A percentile compares a stretch with the other conserved stretches of the same genome.
Conservation (phyloP, 2,888 invertebrate genomes). For the Ichneumoninae sp. region DNA sequence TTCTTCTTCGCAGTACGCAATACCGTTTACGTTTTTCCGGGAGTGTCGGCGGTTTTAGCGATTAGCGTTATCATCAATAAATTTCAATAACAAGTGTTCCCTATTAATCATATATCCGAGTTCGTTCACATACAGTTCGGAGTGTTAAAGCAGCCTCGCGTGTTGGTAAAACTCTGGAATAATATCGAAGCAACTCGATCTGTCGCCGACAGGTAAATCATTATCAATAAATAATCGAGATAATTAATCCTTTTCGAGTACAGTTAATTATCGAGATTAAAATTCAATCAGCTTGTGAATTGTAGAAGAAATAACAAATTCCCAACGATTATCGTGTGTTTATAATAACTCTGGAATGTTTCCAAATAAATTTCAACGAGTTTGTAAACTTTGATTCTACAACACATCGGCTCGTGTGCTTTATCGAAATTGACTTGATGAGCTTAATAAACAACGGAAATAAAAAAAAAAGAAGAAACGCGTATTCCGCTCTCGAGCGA, state of each 20-base stretch:
- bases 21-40: constrained; percentile 17
- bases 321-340: constrained; percentile 8
- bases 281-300: background rate
- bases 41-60: constrained; percentile 21
- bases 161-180: constrained; percentile 36
- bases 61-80: constrained; percentile 14
- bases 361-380: constrained; percentile 65
- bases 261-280: background rate
- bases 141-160: constrained; percentile 5
- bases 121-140: background rate
- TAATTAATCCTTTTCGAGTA: background rate
- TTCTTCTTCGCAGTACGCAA: constrained; percentile 29
- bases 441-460: constrained; percentile 78
- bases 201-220: constrained; percentile 37
- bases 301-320: constrained; percentile 10
- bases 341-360: constrained; percentile 54
- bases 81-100: background rate
- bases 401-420: constrained; percentile 66
- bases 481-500: constrained; percentile 40
- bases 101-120: background rate
- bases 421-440: constrained; percentile 73
- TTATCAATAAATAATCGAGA: background rate
- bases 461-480: constrained; percentile 9
- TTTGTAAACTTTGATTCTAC: constrained; percentile 76
- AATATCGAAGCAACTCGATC: constrained; percentile 7